Conservation (phyloP, 1,140 invertebrate species). For the Acromyrmex echinatior region DNA sequence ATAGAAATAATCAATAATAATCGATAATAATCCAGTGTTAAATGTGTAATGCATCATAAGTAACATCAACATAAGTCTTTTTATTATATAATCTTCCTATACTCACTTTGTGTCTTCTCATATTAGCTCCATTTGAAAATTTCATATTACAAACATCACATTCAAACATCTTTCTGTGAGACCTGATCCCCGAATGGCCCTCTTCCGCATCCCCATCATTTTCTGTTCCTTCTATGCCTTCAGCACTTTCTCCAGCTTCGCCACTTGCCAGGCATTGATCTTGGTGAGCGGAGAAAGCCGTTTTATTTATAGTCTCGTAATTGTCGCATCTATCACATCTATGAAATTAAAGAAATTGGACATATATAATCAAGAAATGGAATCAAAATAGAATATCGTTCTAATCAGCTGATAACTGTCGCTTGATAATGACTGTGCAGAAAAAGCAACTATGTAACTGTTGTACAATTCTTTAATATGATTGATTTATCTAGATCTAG, state of each 20-base stretch:
- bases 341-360: constrained; percentile 53
- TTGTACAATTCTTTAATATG: too few species aligned
- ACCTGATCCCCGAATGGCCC: constrained; percentile 86
- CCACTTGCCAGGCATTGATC: constrained; percentile 87
- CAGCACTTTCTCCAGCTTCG: constrained; percentile 82
- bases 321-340: constrained; percentile 90
- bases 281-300: constrained; percentile 88
- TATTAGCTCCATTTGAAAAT: constrained; percentile 98
- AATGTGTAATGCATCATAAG: not conserved
- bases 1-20: too few species aligned
- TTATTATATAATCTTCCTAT: not conserved
- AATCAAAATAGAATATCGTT: not conserved
- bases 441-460: too few species aligned
- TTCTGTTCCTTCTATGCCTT: constrained; percentile 81
- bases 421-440: too few species aligned
- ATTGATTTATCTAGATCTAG: too few species aligned
- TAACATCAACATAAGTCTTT: not conserved
- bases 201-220: constrained; percentile 85
- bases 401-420: not conserved
- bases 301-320: constrained; percentile 89
- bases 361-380: not conserved
- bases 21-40: not conserved
- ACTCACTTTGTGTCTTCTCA: constrained; percentile 93
- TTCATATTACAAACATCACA: constrained; percentile 98
- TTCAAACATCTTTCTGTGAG: constrained; percentile 94